Evolutionary conservation across 2,888 invertebrate species (phyloP), one percentile per base, ranked within the genome.

Genomic region (Torymus aiolomorphi): DNA sequence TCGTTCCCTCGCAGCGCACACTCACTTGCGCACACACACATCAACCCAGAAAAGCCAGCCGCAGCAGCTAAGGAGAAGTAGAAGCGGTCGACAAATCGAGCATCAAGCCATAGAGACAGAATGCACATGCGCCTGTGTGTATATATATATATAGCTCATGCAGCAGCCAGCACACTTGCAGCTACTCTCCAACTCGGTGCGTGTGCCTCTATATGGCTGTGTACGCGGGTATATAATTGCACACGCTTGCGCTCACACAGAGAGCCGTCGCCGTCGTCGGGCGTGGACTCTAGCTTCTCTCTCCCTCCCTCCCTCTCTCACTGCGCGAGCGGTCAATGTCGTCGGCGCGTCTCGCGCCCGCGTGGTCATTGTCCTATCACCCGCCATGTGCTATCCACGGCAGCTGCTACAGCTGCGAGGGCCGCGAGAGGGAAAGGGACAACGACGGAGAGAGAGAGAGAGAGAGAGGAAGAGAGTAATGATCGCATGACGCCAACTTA

Each of bases 291-390:
- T 31, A 31, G 31, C 31, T 31, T 3, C 31, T 31, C 31, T 31
- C 31, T 31, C 31, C 8, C 31, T 31, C 31, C 31, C 31, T 31
- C 2, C 31, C 31, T 31, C 31, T 31, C 31, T 31, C 31, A 1
- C 20, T 20, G 20, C 20, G 2, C 57, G 61, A 73, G 79, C 82
- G 81, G 82, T 82, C 83, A 83, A 83, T 83, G 83, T 83, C 83
- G 79, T 69, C 79, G 65, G 52, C 70, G 54, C 54, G 75, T 74
- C 74, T 78, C 77, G 71, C 59, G 12, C 31, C 20, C 72, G 52
- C 20, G 78, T 86, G 85, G 86, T 86, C 86, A 86, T 87, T 86
- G 86, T 87, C 86, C 86, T 84, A 70, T 70, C 72, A 83, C 83
- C 84, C 83, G 83, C 85, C 57, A 67, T 24, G 31, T 61, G 31